These are phyloP conservation scores for Raja brachyura DNA, from an alignment of 2,113 vertebrate genomes.

Conservation along the genomic window DNA sequence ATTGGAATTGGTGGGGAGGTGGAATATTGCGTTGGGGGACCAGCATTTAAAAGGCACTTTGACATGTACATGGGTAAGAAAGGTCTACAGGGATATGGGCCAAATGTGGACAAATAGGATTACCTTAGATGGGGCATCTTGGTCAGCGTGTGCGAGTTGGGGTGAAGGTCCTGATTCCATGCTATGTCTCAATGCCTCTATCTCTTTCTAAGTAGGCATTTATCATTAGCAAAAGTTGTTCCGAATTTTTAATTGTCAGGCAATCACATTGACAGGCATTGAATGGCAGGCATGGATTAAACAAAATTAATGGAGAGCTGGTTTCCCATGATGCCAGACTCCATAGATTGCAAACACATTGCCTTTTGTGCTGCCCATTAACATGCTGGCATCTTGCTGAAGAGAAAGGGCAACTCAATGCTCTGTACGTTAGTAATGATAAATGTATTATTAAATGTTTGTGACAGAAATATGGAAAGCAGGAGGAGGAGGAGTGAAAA, in stretches of 20 bases:
- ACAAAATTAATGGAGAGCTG: neutral
- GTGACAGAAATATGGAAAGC: too few species aligned
- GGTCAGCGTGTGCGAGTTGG: too few species aligned
- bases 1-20: too few species aligned
- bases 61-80: too few species aligned
- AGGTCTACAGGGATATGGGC: too few species aligned
- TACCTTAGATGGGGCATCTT: too few species aligned
- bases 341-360: neutral
- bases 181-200: neutral
- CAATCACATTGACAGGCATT: neutral
- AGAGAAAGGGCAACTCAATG: neutral
- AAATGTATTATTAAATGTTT: neutral
- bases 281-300: neutral
- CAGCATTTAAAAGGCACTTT: too few species aligned
- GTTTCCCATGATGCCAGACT: neutral
- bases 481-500: too few species aligned
- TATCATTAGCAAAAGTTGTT: neutral
- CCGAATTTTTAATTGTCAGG: neutral
- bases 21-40: too few species aligned
- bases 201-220: neutral
- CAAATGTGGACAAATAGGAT: too few species aligned
- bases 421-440: neutral
- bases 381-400: too few species aligned
- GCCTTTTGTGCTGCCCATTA: neutral
- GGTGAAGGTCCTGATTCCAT: too few species aligned